Conservation (phyloP, 1,140 invertebrate species). For the Drosophila yakuba region DNA sequence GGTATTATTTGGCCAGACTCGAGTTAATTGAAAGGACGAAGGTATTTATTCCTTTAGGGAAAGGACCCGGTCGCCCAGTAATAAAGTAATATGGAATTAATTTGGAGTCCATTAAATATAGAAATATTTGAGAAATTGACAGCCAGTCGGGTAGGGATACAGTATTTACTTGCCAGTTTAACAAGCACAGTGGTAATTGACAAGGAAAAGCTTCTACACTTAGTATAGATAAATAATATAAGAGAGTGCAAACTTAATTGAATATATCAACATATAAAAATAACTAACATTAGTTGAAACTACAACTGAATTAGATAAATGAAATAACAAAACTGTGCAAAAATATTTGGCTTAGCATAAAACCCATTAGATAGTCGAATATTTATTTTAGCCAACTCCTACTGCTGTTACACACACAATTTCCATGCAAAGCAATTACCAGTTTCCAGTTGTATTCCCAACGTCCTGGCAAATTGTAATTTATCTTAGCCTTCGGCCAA, state of each 20-base stretch:
- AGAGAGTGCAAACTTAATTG: not conserved
- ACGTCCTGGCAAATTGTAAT: constrained; percentile 49
- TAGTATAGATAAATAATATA: too few relatives aligned
- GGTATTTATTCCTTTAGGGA: constrained; percentile 45
- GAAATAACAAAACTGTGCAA: not conserved
- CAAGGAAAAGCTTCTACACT: too few relatives aligned
- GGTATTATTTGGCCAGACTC: constrained; percentile 48
- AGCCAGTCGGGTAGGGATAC: constrained; percentile 4
- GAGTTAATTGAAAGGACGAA: constrained; percentile 66
- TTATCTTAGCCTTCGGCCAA: constrained; percentile 53
- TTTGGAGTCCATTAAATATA: constrained; percentile 50
- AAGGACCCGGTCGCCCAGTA: constrained; percentile 28
- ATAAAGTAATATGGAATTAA: constrained; percentile 67
- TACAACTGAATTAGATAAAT: not conserved
- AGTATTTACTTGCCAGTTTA: constrained; percentile 23
- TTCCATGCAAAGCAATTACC: constrained; percentile 48
- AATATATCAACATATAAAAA: not conserved
- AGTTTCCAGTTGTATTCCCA: constrained; percentile 37
- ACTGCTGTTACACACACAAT: constrained; percentile 18
- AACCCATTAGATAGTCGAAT: not conserved
- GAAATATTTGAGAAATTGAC: constrained; percentile 53
- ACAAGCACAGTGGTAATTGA: constrained; percentile 28
- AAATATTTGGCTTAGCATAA: not conserved
- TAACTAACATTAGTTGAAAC: not conserved
- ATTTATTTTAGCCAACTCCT: constrained; percentile 14